Evolutionary conservation across 2,888 invertebrate species (phyloP).

Genomic region (Empis livida): DNA sequence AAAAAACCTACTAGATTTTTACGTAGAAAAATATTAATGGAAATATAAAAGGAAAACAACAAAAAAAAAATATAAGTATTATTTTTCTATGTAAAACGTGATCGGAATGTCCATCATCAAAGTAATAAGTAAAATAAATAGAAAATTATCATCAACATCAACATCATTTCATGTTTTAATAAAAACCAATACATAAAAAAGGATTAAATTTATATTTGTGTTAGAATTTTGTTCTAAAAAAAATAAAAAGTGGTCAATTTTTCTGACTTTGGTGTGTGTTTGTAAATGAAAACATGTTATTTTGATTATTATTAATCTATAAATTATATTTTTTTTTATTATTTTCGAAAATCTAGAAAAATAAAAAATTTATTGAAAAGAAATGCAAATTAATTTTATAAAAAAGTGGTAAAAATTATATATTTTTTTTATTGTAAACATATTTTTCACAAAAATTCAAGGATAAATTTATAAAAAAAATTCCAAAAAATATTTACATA

Average conservation of each 20-base stretch:
- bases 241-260: too few relatives aligned
- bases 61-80: constrained; percentile 5
- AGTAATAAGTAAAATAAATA: neutral
- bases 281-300: too few relatives aligned
- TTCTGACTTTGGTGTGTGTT: too few relatives aligned
- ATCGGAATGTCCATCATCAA: constrained; percentile 12
- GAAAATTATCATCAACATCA: neutral
- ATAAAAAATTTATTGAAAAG: neutral
- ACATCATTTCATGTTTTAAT: too few relatives aligned
- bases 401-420: too few relatives aligned
- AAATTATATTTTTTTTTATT: neutral
- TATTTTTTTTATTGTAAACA: neutral
- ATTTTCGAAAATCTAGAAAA: neutral
- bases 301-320: neutral
- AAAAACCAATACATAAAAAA: too few relatives aligned
- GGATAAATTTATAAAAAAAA: neutral
- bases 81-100: constrained; percentile 11
- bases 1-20: too few relatives aligned
- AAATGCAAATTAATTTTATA: neutral
- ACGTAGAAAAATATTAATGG: neutral
- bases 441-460: neutral
- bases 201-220: too few relatives aligned
- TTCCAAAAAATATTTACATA: constrained; percentile 1
- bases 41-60: neutral
- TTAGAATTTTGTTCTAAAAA: too few relatives aligned